Evolutionary conservation across 2,888 invertebrate genomes (phyloP), one percentile per base, ranked within the genome.

Genomic region (Drosophila mayaguana): DNA sequence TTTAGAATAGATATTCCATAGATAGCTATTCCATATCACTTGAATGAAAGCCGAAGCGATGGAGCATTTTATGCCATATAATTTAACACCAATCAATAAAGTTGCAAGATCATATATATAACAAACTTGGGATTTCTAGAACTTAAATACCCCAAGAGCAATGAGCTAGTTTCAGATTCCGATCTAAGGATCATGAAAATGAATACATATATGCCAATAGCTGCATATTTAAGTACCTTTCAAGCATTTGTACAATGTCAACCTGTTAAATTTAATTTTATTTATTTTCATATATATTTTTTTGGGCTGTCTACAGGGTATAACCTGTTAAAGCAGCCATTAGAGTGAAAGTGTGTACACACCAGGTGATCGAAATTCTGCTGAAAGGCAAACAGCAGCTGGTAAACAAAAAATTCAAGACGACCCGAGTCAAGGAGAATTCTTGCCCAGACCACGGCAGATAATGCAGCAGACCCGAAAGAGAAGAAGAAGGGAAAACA

Each of bases 331-430:
- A 12, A 22, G 16, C 16, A 28, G 60, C 25, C 62, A 62, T 59
- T 62, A 55, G 25, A 56, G 80, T 60, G 69, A 69, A 65, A 79
- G 76, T 77, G 80, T 79, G 46, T 46, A 59, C 38, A 50, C 22
- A 12, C 72, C 56, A 73, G 57, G 36, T 74, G 67, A 61, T 74
- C 46, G 25, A 34, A 73, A 38, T 62, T 62, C 42, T 32, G 46
- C 28, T 16, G 72, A 66, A 61, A 66, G 25, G 53, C 25, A 62
- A 53, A 67, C 34, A 59, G 40, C 75, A 73, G 48, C 59, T 68
- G 75, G 20, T 32, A 56, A 72, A 66, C 57, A 54, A 54, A 14
- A 40, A 54, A 46, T 45, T 42, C n/a, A 43, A 48, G 18, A 38
- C 22, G 28, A 20, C 5, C 34, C 25, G n/a, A 22, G 9, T 16